Conservation (phyloP, 2,797 vertebrate genomes). For the Gorsachius magnificus region DNA sequence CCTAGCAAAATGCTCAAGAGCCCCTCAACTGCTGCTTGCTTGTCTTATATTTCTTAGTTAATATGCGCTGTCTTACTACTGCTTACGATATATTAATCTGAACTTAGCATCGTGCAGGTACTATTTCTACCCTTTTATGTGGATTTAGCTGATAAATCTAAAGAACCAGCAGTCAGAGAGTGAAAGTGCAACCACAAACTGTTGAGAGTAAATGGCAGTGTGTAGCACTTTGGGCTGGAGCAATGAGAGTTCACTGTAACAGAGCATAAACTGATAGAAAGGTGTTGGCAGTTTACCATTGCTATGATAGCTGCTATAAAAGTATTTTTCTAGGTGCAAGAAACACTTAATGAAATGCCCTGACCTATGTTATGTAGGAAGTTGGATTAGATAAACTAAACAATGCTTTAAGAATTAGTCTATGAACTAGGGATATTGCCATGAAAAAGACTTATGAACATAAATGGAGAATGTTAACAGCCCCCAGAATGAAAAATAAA, state of each 20-base stretch:
- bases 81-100: neutral
- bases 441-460: neutral
- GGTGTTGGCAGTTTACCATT: conserved; percentile 34
- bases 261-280: conserved; percentile 29
- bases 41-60: neutral
- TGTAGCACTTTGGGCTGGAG: neutral
- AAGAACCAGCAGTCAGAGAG: conserved; percentile 1
- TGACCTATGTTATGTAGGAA: conserved; percentile 28
- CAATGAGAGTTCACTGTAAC: conserved; percentile 19
- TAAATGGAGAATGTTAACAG: neutral
- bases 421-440: neutral
- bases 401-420: conserved; percentile 21
- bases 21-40: neutral
- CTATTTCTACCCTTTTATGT: neutral
- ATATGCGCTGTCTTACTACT: neutral
- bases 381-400: neutral
- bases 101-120: neutral
- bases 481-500: neutral
- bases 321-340: conserved; percentile 5
- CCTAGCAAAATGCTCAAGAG: neutral
- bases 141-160: conserved; percentile 3
- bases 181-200: conserved; percentile 10
- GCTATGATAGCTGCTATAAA: conserved; percentile 6
- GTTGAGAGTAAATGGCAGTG: conserved; percentile 3
- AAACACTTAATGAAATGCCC: conserved; percentile 39